Evolutionary conservation across 2,888 invertebrate species (phyloP), one percentile per base, ranked within the genome.

Genomic region (Drosophila limbata): DNA sequence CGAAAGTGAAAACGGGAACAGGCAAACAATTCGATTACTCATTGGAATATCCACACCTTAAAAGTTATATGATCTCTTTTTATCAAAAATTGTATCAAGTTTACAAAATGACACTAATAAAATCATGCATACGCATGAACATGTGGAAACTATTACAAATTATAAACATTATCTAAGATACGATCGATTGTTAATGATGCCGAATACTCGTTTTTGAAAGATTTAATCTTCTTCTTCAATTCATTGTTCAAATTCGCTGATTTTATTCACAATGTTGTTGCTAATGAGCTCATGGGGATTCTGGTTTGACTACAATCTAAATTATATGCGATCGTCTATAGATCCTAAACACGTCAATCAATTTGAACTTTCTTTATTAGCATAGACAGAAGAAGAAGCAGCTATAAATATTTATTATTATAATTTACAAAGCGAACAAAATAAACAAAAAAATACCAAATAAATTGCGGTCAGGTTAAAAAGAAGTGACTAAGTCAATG

Each of bases 251-350:
- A 28, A 52, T 61, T 52, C 33, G 62, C 37, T 1, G 2, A 50
- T 50, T 40, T 60, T 25, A 48, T 50, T 37, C 45, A 57, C 21
- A 37, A 47, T 45, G 17, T 44, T 19, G 40, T 57, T 39, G 67
- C 64, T 72, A 77, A 77, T 77, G 71, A 79, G 79, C 72, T 68
- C 61, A 64, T 44, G 19, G 19, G 35, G 47, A 17, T 50, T 60
- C 68, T 84, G 69, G 88, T 67, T 67, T 75, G 83, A 87, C 83
- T 60, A 87, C 83, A 84, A 87, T 83, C 83, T 83, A 84, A 77
- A 62, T 28, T 42, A 40, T 25, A 60, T 39, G 42, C 45, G 6
- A 57, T 15, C 25, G 45, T 47, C 44, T 25, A 47, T 9, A 47
- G 45, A 64, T 66, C 44, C 25, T 28, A 45, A 42, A 47, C 61